Percentiles rank a stretch among this genome's conserved stretches.
Evolutionary conservation across 2,113 vertebrate species (phyloP).

Genomic region (Notechis scutatus): DNA sequence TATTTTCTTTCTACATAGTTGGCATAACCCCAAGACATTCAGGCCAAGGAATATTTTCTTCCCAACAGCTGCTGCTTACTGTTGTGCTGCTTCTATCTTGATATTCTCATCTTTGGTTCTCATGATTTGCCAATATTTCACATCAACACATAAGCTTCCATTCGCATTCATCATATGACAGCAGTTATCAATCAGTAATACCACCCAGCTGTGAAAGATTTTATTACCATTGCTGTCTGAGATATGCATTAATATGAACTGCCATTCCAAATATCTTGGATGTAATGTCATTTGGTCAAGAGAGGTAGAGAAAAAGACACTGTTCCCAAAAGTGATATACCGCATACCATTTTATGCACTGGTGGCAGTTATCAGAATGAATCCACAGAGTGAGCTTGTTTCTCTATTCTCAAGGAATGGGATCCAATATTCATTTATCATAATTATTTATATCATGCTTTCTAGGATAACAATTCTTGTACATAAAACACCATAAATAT

Average conservation of each 20-base stretch:
- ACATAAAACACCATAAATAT: neutral
- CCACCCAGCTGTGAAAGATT: conserved; percentile 24
- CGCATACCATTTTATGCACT: neutral
- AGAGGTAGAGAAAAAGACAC: neutral
- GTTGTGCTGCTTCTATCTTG: conserved; percentile 4
- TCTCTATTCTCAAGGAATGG: neutral
- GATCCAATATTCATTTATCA: neutral
- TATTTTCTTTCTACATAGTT: conserved; percentile 28
- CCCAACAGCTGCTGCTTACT: conserved; percentile 26
- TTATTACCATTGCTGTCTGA: conserved; percentile 5
- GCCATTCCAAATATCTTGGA: neutral
- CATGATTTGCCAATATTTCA: conserved; percentile 23
- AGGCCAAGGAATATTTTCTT: conserved; percentile 18
- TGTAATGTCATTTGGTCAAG: neutral
- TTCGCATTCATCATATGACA: conserved; percentile 11
- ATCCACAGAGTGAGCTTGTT: neutral
- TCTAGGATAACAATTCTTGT: neutral
- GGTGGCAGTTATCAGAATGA: neutral
- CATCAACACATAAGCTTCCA: conserved; percentile 21
- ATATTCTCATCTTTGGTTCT: conserved; percentile 15
- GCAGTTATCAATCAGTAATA: conserved; percentile 1
- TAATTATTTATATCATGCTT: neutral
- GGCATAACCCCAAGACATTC: neutral
- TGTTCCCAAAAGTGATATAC: neutral
- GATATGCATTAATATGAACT: conserved; percentile 6